These are phyloP conservation scores for Trissolcus brochymenae DNA, from an alignment of 2,888 invertebrate species.

Conservation along the genomic window DNA sequence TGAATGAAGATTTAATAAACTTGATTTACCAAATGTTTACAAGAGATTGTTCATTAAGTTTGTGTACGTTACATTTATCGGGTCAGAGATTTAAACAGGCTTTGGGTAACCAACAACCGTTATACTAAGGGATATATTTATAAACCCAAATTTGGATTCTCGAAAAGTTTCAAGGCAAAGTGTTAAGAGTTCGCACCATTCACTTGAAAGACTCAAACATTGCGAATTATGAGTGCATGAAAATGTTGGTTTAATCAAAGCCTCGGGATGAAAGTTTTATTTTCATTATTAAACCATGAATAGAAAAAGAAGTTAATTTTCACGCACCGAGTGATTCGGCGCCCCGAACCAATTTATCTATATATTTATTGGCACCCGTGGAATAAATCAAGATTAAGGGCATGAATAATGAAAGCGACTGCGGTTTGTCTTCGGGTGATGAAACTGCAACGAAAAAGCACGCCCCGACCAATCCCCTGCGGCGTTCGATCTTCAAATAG, in stretches of 20 bases:
- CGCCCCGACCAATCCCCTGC: conserved; percentile 14
- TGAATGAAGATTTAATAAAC: conserved; percentile 7
- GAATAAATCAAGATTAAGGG: conserved; percentile 42
- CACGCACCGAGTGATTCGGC: background rate
- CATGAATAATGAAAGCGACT: conserved; percentile 40
- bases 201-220: too few relatives aligned
- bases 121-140: too few relatives aligned
- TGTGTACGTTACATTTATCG: conserved; percentile 13
- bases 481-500: conserved; percentile 35
- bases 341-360: background rate
- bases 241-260: too few relatives aligned
- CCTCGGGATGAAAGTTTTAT: too few relatives aligned
- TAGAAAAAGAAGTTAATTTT: background rate
- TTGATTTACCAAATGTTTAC: conserved; percentile 12
- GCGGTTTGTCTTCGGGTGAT: conserved; percentile 34
- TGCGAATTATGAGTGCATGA: too few relatives aligned
- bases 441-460: conserved; percentile 37
- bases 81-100: conserved; percentile 8
- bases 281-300: too few relatives aligned
- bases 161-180: background rate
- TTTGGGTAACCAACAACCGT: conserved; percentile 3
- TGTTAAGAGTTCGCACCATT: too few relatives aligned
- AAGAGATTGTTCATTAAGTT: conserved; percentile 13
- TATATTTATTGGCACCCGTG: background rate
- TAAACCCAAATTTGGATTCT: background rate